These are phyloP conservation scores for Colostygia pectinataria DNA, from an alignment of 2,888 invertebrate genomes.

Conservation along the genomic window DNA sequence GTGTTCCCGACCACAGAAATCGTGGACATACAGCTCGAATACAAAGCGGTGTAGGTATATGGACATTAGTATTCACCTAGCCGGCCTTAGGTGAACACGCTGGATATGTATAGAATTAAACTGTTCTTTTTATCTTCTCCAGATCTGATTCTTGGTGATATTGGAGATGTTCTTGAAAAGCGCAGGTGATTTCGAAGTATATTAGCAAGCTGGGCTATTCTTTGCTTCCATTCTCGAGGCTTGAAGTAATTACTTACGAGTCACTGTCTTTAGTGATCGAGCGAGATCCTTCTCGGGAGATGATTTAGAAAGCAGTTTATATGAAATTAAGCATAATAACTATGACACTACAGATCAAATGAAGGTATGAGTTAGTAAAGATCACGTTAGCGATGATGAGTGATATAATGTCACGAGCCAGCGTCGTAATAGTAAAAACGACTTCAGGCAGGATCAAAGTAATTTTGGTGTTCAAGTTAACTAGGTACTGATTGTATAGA, in stretches of 20 bases:
- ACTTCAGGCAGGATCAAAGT: too few species aligned
- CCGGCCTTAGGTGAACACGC: conserved; percentile 57
- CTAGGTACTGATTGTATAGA: too few species aligned
- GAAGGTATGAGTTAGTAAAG: neutral
- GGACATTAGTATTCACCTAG: conserved; percentile 70
- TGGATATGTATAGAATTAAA: conserved; percentile 59
- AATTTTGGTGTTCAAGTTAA: too few species aligned
- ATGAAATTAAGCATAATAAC: neutral
- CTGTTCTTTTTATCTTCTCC: conserved; percentile 51
- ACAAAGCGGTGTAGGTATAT: conserved; percentile 56
- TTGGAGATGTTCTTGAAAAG: conserved; percentile 27
- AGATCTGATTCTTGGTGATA: conserved; percentile 43
- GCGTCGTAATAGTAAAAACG: too few species aligned
- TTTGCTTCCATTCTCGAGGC: neutral
- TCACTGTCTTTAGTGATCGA: too few species aligned
- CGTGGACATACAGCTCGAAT: conserved; percentile 68
- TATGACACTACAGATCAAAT: neutral
- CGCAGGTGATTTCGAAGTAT: conserved; percentile 2
- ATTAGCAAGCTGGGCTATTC: neutral
- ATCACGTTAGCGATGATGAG: too few species aligned
- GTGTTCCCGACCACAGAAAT: conserved; percentile 72
- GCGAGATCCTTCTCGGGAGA: too few species aligned
- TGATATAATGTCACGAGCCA: too few species aligned
- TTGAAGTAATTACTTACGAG: too few species aligned
- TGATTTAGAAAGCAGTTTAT: neutral